A percentile compares a stretch with the other conserved stretches of the same genome.
Evolutionary conservation across 2,113 vertebrate species (phyloP).

Genomic region (Rattus norvegicus): DNA sequence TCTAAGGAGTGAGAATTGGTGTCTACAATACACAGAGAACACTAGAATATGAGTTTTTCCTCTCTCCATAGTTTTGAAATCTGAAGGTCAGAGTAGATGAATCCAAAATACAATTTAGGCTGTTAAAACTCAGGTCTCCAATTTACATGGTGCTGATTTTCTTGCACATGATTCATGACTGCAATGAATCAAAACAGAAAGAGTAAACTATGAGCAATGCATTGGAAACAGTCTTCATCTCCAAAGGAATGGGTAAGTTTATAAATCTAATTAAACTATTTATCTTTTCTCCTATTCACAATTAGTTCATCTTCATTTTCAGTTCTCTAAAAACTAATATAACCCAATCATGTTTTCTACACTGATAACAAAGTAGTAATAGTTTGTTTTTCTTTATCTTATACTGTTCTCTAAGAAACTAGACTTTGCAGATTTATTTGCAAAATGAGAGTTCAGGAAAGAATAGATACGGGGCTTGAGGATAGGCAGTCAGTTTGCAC

Average conservation of each 20-base stretch:
- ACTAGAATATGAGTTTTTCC: too few relatives aligned
- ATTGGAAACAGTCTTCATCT: background rate
- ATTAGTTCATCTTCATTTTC: background rate
- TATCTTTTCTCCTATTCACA: too few relatives aligned
- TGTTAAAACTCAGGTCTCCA: too few relatives aligned
- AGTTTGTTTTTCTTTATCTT: background rate
- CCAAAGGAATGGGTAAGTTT: background rate
- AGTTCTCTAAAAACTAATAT: background rate
- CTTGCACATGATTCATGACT: background rate
- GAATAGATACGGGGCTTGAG: fast-evolving
- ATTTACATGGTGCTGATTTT: background rate
- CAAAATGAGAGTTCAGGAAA: background rate
- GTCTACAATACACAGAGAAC: too few relatives aligned
- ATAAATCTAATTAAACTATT: background rate
- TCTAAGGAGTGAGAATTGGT: too few relatives aligned
- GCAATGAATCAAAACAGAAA: background rate
- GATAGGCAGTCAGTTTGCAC: background rate
- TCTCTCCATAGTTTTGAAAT: background rate
- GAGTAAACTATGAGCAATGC: background rate
- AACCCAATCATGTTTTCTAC: fast-evolving
- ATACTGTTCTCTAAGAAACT: background rate
- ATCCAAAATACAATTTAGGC: background rate
- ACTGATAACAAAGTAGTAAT: background rate
- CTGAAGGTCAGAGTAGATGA: background rate
- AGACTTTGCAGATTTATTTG: fast-evolving